phyloP scores from a whole-genome alignment of 2,113 vertebrate species.

The Dicaeum eximium region DNA sequence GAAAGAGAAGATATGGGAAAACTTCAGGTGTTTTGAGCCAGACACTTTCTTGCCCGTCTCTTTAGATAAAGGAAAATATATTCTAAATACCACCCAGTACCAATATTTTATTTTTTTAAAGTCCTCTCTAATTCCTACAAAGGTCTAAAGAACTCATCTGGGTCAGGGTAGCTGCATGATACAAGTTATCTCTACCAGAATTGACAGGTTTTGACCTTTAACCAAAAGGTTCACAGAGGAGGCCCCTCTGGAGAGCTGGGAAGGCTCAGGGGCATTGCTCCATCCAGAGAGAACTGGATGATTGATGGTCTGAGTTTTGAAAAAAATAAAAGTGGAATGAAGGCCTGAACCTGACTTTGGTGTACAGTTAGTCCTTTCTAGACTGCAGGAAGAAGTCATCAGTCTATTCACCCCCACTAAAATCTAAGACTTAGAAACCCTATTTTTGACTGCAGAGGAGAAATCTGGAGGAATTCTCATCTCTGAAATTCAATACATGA shows the following conservation, averaged over 20 bases:
- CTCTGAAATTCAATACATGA: slow-evolving; percentile 13
- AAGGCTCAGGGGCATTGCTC: background rate
- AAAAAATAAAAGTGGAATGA: background rate
- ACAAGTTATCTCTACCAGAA: background rate
- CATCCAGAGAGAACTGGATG: background rate
- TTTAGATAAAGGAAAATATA: background rate
- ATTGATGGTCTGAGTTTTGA: background rate
- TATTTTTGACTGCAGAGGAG: background rate
- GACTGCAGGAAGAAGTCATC: background rate
- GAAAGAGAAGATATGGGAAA: background rate
- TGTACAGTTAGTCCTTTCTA: background rate
- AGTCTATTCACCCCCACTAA: background rate
- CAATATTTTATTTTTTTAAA: background rate
- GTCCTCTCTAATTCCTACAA: background rate
- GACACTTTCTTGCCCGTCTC: background rate
- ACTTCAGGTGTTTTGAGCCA: background rate
- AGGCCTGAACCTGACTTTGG: background rate
- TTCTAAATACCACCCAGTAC: background rate
- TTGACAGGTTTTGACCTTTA: background rate
- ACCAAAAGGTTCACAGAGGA: background rate
- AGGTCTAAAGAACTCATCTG: background rate
- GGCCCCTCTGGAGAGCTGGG: background rate
- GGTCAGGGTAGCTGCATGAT: background rate
- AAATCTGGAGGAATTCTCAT: slow-evolving; percentile 3
- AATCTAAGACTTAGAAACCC: background rate